Percentiles rank a stretch among this genome's conserved stretches.
These are phyloP conservation scores for Ridgeia piscesae DNA, from an alignment of 1,140 invertebrate genomes.

Conservation along the genomic window DNA sequence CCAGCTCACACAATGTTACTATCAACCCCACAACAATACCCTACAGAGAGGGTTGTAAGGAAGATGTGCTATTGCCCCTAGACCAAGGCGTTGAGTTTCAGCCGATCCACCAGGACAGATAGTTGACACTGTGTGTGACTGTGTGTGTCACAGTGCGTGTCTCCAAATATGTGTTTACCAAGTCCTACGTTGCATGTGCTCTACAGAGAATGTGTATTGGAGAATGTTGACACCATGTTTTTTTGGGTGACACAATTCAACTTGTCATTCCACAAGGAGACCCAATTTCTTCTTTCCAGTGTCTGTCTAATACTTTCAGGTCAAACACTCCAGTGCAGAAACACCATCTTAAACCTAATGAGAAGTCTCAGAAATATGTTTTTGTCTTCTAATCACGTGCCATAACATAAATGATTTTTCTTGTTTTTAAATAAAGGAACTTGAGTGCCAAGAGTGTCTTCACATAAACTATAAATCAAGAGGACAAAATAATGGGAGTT, in stretches of 20 bases:
- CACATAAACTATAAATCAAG: background rate
- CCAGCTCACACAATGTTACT: background rate
- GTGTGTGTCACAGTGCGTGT: background rate
- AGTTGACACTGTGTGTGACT: background rate
- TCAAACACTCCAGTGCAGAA: no score
- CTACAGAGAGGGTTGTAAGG: background rate
- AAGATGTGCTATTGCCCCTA: background rate
- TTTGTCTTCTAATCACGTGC: no score
- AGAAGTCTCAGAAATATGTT: no score
- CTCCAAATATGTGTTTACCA: background rate
- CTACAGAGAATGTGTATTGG: background rate
- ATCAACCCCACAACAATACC: background rate
- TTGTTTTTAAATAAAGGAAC: no score
- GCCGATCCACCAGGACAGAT: background rate
- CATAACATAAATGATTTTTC: no score
- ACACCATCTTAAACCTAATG: no score
- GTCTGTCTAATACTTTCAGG: no score
- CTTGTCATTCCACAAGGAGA: background rate
- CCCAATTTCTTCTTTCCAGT: background rate
- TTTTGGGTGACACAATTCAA: background rate
- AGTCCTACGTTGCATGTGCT: background rate
- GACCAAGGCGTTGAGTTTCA: background rate
- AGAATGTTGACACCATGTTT: background rate
- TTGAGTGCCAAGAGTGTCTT: background rate
- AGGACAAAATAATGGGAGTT: background rate